A percentile compares a stretch with the other conserved stretches of the same genome.
Conservation (phyloP, 2,113 vertebrate genomes). For the Dipodomys stephensi region DNA sequence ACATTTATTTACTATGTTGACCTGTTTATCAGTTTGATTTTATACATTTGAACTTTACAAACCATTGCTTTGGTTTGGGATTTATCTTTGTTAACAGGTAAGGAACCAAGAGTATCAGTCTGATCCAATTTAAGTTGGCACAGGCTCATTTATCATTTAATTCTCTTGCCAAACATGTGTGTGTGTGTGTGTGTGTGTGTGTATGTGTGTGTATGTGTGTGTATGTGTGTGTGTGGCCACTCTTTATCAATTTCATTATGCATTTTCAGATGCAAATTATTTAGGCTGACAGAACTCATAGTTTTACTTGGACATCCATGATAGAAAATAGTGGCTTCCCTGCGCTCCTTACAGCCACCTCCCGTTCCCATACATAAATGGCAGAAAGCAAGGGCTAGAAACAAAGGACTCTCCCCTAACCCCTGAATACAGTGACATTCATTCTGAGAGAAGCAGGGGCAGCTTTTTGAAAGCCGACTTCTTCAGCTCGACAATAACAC, state of each 20-base stretch:
- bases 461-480: constrained; percentile 90
- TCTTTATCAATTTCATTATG: not conserved
- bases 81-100: constrained; percentile 54
- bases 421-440: constrained; percentile 89
- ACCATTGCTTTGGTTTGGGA: constrained; percentile 14
- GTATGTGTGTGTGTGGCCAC: not conserved
- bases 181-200: not conserved
- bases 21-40: constrained; percentile 44
- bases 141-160: constrained; percentile 3
- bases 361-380: constrained; percentile 89
- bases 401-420: constrained; percentile 87
- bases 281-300: constrained; percentile 64
- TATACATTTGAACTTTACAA: constrained; percentile 63
- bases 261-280: constrained; percentile 36
- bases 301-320: constrained; percentile 38
- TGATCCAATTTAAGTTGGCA: not conserved
- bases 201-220: no score
- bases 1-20: constrained; percentile 56
- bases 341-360: constrained; percentile 79
- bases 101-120: not conserved
- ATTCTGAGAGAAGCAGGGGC: constrained; percentile 87
- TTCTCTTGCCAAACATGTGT: not conserved
- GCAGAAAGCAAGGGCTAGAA: constrained; percentile 84
- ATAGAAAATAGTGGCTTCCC: constrained; percentile 48
- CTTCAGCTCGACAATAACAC: constrained; percentile 90